Percentiles rank a stretch among this genome's conserved stretches.
Evolutionary conservation across 2,797 vertebrate genomes (phyloP).

Genomic region (Eulemur mongoz): DNA sequence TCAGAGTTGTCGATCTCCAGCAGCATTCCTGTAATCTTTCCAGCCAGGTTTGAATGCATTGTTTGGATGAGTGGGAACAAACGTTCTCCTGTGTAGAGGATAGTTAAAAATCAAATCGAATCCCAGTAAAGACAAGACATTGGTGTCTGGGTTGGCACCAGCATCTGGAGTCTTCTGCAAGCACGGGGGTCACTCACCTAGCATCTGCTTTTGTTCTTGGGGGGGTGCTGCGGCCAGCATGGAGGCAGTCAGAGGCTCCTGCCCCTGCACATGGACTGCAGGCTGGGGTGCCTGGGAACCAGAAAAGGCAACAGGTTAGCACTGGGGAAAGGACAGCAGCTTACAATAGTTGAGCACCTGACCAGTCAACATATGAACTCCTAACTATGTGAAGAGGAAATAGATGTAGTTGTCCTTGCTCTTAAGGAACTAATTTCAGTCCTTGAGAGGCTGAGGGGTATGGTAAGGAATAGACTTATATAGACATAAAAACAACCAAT

Average conservation of each 20-base stretch:
- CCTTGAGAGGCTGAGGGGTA: background rate
- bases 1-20: conserved; percentile 99
- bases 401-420: background rate
- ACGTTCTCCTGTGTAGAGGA: conserved; percentile 90
- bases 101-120: background rate
- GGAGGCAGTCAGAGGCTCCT: conserved; percentile 97
- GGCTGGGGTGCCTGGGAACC: conserved; percentile 90
- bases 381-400: background rate
- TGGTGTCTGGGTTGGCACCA: background rate
- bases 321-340: background rate
- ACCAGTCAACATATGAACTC: background rate
- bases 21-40: conserved; percentile 99
- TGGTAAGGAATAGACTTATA: background rate
- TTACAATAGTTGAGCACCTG: background rate
- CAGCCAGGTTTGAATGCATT: conserved; percentile 98
- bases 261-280: conserved; percentile 97
- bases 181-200: conserved; percentile 86
- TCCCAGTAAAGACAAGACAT: background rate
- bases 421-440: background rate
- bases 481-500: background rate
- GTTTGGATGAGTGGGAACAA: conserved; percentile 97
- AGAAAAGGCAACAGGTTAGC: background rate
- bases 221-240: conserved; percentile 98
- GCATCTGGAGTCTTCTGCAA: background rate
- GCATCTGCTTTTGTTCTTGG: conserved; percentile 99